Conservation (phyloP, 2,888 invertebrate genomes). For the Cotesia congregata region DNA sequence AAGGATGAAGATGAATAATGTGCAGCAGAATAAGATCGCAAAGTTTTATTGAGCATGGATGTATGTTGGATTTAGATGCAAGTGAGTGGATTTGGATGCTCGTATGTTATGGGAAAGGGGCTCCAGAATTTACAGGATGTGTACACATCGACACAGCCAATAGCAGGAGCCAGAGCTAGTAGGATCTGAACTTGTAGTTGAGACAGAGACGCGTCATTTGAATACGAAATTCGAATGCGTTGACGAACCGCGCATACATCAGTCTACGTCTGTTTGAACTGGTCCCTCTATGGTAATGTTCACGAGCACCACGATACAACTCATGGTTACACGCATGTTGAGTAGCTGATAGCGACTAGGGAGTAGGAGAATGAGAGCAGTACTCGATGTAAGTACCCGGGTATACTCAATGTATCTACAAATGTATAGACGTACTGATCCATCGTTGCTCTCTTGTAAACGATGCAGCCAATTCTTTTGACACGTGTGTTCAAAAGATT, state of each 20-base stretch:
- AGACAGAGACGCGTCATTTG: constrained; percentile 63
- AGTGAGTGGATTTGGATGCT: constrained; percentile 3
- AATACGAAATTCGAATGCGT: constrained; percentile 68
- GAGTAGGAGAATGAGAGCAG: constrained; percentile 8
- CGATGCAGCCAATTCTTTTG: constrained; percentile 22
- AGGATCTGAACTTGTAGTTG: constrained; percentile 36
- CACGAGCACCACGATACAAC: constrained; percentile 38
- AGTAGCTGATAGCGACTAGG: constrained; percentile 22
- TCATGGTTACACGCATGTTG: constrained; percentile 30
- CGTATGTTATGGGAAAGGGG: not conserved
- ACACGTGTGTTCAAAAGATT: constrained; percentile 12
- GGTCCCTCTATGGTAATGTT: constrained; percentile 67
- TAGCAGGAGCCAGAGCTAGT: not conserved
- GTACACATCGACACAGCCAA: constrained; percentile 40
- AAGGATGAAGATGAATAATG: too few relatives aligned
- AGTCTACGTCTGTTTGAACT: constrained; percentile 68
- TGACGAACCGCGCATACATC: constrained; percentile 68
- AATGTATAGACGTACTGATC: constrained; percentile 11
- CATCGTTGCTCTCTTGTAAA: constrained; percentile 19
- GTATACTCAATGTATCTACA: not conserved
- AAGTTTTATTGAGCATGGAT: not conserved
- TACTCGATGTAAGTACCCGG: constrained; percentile 2
- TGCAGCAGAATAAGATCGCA: too few relatives aligned
- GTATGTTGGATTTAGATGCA: not conserved
- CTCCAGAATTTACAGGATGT: not conserved